Evolutionary conservation across 2,797 vertebrate genomes (phyloP).

Genomic region (Takifugu rubripes): DNA sequence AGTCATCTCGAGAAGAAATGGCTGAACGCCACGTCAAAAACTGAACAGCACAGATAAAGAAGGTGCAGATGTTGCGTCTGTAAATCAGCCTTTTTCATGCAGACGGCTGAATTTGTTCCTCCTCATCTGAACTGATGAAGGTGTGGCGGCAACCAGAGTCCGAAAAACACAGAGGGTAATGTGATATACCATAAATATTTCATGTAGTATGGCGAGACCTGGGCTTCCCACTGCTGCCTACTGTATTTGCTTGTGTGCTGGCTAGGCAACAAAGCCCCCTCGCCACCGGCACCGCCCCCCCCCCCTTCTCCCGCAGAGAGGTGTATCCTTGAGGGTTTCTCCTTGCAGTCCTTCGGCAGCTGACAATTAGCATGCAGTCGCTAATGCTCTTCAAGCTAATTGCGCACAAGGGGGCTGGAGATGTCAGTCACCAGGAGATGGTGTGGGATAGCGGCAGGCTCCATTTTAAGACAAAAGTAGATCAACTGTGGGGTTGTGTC

Average conservation of each 20-base stretch:
- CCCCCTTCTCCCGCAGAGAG: conserved; percentile 15
- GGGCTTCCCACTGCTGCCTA: conserved; percentile 44
- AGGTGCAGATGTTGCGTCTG: background rate
- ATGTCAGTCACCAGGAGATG: conserved; percentile 67
- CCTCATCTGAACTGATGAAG: conserved; percentile 3
- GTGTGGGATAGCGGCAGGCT: conserved; percentile 24
- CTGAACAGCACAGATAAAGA: background rate
- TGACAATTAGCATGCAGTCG: conserved; percentile 70
- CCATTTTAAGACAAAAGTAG: conserved; percentile 26
- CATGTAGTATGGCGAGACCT: conserved; percentile 46
- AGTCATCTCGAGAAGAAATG: conserved; percentile 1
- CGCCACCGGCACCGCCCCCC: background rate
- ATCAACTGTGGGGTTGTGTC: conserved; percentile 5
- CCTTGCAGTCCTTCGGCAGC: conserved; percentile 58
- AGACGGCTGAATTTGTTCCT: background rate
- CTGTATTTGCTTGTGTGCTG: conserved; percentile 43
- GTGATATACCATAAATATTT: conserved; percentile 72
- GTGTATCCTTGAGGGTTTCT: conserved; percentile 62
- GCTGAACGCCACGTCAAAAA: background rate
- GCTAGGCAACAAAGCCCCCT: conserved; percentile 53
- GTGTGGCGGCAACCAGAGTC: conserved; percentile 7
- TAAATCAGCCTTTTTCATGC: background rate
- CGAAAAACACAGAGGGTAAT: conserved; percentile 55
- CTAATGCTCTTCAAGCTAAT: conserved; percentile 69
- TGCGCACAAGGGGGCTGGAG: conserved; percentile 69